Evolutionary conservation across 2,797 vertebrate genomes (phyloP), one percentile per base, ranked within the genome.

Genomic region (Galaxias olidus): DNA sequence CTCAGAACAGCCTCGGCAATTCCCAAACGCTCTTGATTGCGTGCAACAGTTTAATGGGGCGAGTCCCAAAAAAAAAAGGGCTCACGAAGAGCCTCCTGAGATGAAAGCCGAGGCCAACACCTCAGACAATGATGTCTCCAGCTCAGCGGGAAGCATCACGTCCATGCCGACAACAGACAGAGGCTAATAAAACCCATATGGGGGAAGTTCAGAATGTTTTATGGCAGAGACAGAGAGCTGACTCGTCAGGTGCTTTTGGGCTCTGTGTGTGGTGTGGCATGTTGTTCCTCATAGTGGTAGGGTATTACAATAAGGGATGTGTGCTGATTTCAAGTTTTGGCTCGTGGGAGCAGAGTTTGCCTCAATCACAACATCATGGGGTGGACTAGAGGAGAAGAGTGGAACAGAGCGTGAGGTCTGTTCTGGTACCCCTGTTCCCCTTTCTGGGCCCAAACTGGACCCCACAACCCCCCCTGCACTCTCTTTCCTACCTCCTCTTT

Each of bases 201-300:
- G 14, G 57, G 65, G 61, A 67, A 61, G 48, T 66, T 64, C 57
- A 50, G 11, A 20, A 42, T 64, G 49, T 62, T 52, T 68, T 19
- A 62, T 52, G 59, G 51, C 42, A 15, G 54, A 64, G 47, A 50
- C 55, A 10, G 60, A 65, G 58, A 60, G 13, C 53, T 76, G 63
- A 46, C 60, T 50, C 40, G 19, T 59, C 65, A 53, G 30, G 30
- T 30, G 30, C 30, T 30, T 63, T 63, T 63, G 52, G 66, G 18
- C 73, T 46, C 48, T n/a, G 20, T 12, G 11, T 72, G 64, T 52
- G 45, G 43, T 48, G 52, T 42, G 18, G 41, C 65, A 59, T 30
- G 20, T 60, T 63, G 63, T 66, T 75, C 62, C 57, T 73, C 59
- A 66, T 19, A 55, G 61, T 19, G 43, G 65, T 58, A 41, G 59